These are phyloP conservation scores for Drosophila takahashii DNA, from an alignment of 1,140 invertebrate species.

Conservation along the genomic window DNA sequence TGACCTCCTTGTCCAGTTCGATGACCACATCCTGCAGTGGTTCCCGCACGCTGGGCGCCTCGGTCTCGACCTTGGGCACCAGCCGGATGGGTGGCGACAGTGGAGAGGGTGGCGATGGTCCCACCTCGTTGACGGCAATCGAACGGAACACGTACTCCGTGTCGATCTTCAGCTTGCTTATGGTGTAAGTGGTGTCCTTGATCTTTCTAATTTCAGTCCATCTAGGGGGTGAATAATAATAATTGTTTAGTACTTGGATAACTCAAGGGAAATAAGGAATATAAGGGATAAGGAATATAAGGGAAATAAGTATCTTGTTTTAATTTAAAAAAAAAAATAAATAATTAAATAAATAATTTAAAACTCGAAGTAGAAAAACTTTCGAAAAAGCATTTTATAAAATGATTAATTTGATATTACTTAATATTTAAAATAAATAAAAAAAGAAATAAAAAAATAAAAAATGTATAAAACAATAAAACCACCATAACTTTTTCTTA, in stretches of 20 bases:
- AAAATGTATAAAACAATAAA: no score
- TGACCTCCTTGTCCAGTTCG: constrained; percentile 87
- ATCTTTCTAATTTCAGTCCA: constrained; percentile 90
- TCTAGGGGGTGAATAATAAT: constrained; percentile 76
- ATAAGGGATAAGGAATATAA: no score
- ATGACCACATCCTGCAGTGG: constrained; percentile 87
- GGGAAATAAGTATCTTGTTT: no score
- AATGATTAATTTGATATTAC: no score
- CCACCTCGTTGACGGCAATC: constrained; percentile 91
- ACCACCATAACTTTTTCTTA: no score
- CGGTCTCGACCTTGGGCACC: constrained; percentile 85
- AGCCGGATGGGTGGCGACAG: constrained; percentile 86
- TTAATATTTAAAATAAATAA: no score
- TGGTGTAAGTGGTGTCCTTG: constrained; percentile 87
- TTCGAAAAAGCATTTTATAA: no score
- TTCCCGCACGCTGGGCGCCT: constrained; percentile 88
- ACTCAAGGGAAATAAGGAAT: background rate
- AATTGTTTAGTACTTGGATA: background rate
- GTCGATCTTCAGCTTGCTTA: constrained; percentile 89
- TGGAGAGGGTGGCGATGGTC: constrained; percentile 87
- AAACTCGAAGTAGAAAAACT: no score
- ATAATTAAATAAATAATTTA: no score
- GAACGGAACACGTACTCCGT: constrained; percentile 91
- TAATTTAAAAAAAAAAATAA: no score
- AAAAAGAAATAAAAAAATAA: no score